Base-by-base conservation (phyloP, 2,888 invertebrate genomes). In the Diaprepes abbreviatus region DNA sequence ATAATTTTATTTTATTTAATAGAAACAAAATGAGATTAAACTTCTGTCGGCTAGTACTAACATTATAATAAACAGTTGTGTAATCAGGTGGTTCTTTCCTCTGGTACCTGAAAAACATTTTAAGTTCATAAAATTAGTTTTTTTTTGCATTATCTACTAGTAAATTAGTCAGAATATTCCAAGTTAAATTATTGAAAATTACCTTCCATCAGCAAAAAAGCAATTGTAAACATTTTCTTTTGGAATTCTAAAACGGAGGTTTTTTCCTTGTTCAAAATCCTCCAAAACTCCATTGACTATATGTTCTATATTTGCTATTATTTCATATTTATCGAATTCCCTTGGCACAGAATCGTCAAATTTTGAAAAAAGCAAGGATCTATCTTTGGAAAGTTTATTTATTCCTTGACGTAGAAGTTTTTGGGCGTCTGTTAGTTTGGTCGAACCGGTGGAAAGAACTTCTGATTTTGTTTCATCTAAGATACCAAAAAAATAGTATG, bases 141-240 rank as follows among this genome's bases (percentile, higher is more conserved):
- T 17, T 16, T 12, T 43, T 43, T n/a, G n/a, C n/a, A n/a, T n/a
- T n/a, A n/a, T n/a, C n/a, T n/a, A n/a, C n/a, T n/a, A n/a, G n/a
- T n/a, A n/a, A n/a, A n/a, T n/a, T n/a, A n/a, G n/a, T n/a, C n/a
- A n/a, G n/a, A n/a, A n/a, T n/a, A n/a, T n/a, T n/a, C n/a, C n/a
- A n/a, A n/a, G n/a, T n/a, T n/a, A n/a, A n/a, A n/a, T n/a, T n/a
- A n/a, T n/a, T n/a, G 9, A 57, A 16, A 24, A 45, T 79, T 82
- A 88, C 88, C 85, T 83, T 75, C 86, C 85, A 72, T 79, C 74
- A 52, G 86, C 80, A 74, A 87, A 87, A 73, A 86, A 81, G 72
- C 88, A 88, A 75, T 89, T 88, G 68, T 85, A 85, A 86, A 87
- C 87, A 14, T 52, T 67, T 16, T 73, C 71, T 17, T 57, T 71